Percentiles rank a stretch among this genome's conserved stretches.
Conservation (phyloP, 2,888 invertebrate genomes). For the Periphyllus acericola region DNA sequence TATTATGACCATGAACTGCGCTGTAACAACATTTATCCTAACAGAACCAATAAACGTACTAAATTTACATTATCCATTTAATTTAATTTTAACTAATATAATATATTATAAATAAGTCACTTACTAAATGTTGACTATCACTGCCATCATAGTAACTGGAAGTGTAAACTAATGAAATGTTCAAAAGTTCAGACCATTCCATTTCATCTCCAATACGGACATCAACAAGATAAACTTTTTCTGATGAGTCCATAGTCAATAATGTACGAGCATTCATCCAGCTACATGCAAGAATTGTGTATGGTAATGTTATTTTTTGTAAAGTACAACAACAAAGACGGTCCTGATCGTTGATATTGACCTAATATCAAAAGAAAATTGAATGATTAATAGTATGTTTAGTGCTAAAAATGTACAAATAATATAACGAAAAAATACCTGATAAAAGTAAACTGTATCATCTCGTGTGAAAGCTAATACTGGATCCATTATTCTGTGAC, state of each 20-base stretch:
- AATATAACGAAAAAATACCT: constrained; percentile 70
- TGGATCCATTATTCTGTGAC: constrained; percentile 77
- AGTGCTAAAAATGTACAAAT: constrained; percentile 30
- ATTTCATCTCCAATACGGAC: constrained; percentile 88
- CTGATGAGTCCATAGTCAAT: constrained; percentile 85
- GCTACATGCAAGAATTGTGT: constrained; percentile 79
- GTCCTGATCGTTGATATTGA: constrained; percentile 70
- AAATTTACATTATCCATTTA: neutral
- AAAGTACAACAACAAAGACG: constrained; percentile 75
- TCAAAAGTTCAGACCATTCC: constrained; percentile 83
- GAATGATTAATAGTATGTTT: neutral
- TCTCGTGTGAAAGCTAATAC: constrained; percentile 91
- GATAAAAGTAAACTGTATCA: constrained; percentile 85
- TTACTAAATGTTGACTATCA: constrained; percentile 80
- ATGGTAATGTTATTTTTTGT: constrained; percentile 77
- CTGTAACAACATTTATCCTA: constrained; percentile 72
- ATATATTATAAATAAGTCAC: constrained; percentile 60
- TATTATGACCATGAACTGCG: constrained; percentile 76
- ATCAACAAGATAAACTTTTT: constrained; percentile 88
- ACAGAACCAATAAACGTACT: neutral
- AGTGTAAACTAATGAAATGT: constrained; percentile 84
- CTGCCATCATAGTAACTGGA: constrained; percentile 91
- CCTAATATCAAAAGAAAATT: constrained; percentile 67
- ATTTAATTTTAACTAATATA: neutral
- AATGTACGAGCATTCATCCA: constrained; percentile 86